Evolutionary conservation across 2,888 invertebrate genomes (phyloP), one percentile per base, ranked within the genome.

Genomic region (Dolomedes plantarius): DNA sequence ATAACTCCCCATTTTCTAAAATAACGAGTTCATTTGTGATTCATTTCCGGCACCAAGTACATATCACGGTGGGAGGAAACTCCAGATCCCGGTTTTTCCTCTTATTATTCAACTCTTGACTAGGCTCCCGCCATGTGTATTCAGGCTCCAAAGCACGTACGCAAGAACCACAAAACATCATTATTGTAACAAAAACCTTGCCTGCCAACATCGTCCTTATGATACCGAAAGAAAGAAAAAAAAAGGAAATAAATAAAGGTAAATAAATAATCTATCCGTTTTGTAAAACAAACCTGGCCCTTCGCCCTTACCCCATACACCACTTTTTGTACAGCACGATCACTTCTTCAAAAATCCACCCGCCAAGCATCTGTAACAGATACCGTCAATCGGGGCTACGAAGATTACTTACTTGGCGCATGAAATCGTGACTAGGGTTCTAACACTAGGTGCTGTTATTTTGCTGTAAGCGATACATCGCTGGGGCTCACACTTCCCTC

Each of bases 401-500:
- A 85, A 64, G 77, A 85, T 85, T 73, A 85, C 77, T 85, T 77
- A 56, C 56, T 65, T 73, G 73, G 64, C 83, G 67, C n/a, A 67
- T 46, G 31, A 29, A 76, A 77, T 85, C 83, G 83, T 85, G 83
- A 85, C 83, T 19, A 1, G 73, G 31, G 6, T 85, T 41, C 76
- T 19, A 72, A 85, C 36, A 39, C 27, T 27, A 5, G 23, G 68
- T 36, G 31, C 74, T 80, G 81, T 74, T 81, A 67, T 82, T 64
- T 29, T 28, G n/a, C 23, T 76, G 82, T 71, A 82, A 82, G 82
- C 71, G 82, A 82, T 82, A 82, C 75, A 71, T 82, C 68, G 29
- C 11, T 39, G 74, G 13, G 41, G 46, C 16, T 6, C 6, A 36
- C 36, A 68, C 31, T 19, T n/a, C 16, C 19, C n/a, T 68, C 2